Evolutionary conservation across 2,888 invertebrate genomes (phyloP).

Genomic region (Apoda limacodes): DNA sequence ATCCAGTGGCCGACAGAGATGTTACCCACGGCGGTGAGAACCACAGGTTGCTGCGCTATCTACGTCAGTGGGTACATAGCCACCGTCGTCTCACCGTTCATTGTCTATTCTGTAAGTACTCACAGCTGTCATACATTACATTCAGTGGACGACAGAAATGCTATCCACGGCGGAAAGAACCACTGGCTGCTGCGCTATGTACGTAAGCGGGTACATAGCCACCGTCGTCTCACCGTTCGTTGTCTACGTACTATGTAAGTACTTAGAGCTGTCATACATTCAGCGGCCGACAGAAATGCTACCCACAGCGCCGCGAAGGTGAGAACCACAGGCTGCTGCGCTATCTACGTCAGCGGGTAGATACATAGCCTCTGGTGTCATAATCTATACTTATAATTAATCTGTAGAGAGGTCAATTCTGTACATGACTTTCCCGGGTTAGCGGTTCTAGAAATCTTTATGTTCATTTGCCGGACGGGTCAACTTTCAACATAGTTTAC

Average conservation of each 20-base stretch:
- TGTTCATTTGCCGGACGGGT: too few species aligned
- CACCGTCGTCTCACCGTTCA: constrained; percentile 34
- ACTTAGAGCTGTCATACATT: too few species aligned
- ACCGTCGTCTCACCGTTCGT: constrained; percentile 37
- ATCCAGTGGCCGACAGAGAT: constrained; percentile 39
- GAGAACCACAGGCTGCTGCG: constrained; percentile 34
- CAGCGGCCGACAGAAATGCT: constrained; percentile 40
- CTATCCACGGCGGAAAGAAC: constrained; percentile 39
- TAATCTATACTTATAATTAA: too few species aligned
- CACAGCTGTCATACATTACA: too few species aligned
- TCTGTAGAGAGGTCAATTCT: too few species aligned
- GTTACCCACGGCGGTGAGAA: constrained; percentile 37
- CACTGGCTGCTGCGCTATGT: constrained; percentile 36
- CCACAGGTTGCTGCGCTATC: constrained; percentile 35
- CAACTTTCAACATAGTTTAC: too few species aligned
- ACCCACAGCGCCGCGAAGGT: constrained; percentile 39
- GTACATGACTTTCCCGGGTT: too few species aligned
- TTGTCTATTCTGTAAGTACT: constrained; percentile 37
- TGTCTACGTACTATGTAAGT: constrained; percentile 37
- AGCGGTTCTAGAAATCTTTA: too few species aligned
- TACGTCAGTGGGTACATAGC: constrained; percentile 35
- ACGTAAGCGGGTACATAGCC: constrained; percentile 33
- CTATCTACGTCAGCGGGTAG: constrained; percentile 38
- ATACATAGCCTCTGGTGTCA: constrained; percentile 28
- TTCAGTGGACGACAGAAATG: constrained; percentile 39